Evolutionary conservation across 1,140 invertebrate species (phyloP), one percentile per base, ranked within the genome.

Genomic region (Bradysia coprophila): DNA sequence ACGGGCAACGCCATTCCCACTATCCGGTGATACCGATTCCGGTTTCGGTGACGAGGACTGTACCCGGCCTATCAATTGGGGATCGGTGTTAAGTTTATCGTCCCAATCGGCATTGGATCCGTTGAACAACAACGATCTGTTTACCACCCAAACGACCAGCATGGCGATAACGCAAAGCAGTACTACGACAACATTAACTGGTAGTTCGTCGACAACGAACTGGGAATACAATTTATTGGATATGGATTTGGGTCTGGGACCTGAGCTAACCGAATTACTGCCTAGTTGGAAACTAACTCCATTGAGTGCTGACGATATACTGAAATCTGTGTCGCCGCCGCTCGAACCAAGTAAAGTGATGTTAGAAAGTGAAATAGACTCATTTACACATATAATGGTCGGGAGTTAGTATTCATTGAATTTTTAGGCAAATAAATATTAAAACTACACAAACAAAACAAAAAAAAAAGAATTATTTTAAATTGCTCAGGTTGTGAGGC

Each of bases 41-140:
- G 75, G 80, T 40, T 77, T 81, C 57, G 78, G 78, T 49, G 79
- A 84, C 54, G 80, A 81, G 49, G 81, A 84, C 56, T 70, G 71
- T 33, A 72, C 68, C 16, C 70, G 79, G 38, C 73, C 78, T 45
- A 88, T 90, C 56, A 87, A 89, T 62, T 90, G 87, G 86, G 81
- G 86, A 51, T 88, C 84, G 22, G 86, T 90, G 48, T 69, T 91
- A 31, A 87, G 81, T 51, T 68, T 90, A 13, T 82, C 81, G 43
- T 81, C 78, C 40, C 79, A 86, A 49, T 85, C 81, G 41, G 82
- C 84, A 51, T 64, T 87, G 19, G 83, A 88, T 59, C 79, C 82
- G 16, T 65, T 84, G 46, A 82, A 84, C 63, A 38, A 9, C 11
- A 78, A 78, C 55, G 75, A 78, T 55, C 56, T 78, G 38, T 72